phyloP scores from a whole-genome alignment of 1,140 invertebrate genomes.

The Harlomillsia oculata region DNA sequence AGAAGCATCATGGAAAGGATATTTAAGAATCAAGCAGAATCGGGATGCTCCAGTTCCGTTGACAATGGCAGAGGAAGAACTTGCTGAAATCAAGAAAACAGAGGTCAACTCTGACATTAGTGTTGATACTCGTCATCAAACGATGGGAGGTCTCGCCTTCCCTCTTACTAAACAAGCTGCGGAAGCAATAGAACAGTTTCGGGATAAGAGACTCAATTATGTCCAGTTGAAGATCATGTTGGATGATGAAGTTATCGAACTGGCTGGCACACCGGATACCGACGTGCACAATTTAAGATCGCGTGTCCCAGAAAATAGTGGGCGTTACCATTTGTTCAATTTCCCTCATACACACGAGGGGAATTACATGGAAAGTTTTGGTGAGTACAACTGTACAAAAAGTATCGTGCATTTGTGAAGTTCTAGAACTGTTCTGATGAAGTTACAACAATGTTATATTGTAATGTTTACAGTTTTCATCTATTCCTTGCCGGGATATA shows the following conservation, averaged over 20 bases:
- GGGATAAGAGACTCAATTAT: slow-evolving; percentile 48
- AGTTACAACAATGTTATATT: not conserved
- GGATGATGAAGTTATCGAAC: slow-evolving; percentile 63
- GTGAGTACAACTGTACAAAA: too few relatives aligned
- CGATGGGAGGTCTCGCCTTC: slow-evolving; percentile 81
- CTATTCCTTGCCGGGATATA: slow-evolving; percentile 94
- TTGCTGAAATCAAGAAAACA: slow-evolving; percentile 64
- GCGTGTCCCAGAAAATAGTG: slow-evolving; percentile 69
- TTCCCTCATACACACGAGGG: slow-evolving; percentile 89
- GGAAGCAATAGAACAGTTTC: slow-evolving; percentile 54
- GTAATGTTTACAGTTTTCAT: slow-evolving; percentile 68
- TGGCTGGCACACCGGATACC: slow-evolving; percentile 55
- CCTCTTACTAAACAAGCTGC: slow-evolving; percentile 76
- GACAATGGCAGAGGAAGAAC: slow-evolving; percentile 78
- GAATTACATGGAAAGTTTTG: slow-evolving; percentile 69
- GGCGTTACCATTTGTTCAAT: slow-evolving; percentile 83
- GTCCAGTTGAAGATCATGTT: slow-evolving; percentile 51
- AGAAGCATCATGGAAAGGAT: slow-evolving; percentile 72
- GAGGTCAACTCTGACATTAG: slow-evolving; percentile 63
- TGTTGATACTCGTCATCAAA: slow-evolving; percentile 79
- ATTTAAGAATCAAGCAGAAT: slow-evolving; percentile 64
- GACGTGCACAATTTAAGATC: slow-evolving; percentile 55
- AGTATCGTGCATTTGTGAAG: too few relatives aligned
- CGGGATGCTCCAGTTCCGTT: slow-evolving; percentile 74
- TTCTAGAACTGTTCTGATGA: not conserved